A percentile compares a stretch with the other conserved stretches of the same genome.
These are phyloP conservation scores for Phrixothrix hirtus DNA, from an alignment of 2,888 invertebrate genomes.

Conservation along the genomic window DNA sequence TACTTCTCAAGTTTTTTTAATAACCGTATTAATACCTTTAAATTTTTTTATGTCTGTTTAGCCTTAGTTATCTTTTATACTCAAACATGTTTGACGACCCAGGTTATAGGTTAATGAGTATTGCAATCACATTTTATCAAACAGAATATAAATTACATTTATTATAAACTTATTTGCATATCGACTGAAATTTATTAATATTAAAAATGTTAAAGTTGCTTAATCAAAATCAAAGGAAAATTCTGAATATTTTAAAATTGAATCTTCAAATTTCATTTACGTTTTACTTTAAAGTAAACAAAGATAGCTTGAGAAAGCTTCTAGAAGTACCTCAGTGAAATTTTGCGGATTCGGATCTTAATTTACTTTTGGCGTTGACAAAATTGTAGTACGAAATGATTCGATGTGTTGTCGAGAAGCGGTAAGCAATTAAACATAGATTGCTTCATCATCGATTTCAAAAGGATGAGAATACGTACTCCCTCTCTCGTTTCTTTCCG, in stretches of 20 bases:
- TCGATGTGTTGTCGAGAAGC: constrained; percentile 23
- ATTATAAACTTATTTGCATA: constrained; percentile 6
- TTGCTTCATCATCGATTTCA: constrained; percentile 43
- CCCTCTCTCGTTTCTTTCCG: constrained; percentile 36
- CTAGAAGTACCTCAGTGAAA: constrained; percentile 6
- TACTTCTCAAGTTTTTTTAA: no score
- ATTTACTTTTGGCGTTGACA: constrained; percentile 23
- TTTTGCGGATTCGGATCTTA: constrained; percentile 19
- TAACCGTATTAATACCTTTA: neutral
- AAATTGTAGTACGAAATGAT: constrained; percentile 25
- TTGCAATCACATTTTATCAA: constrained; percentile 1
- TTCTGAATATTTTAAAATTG: neutral
- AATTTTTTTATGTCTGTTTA: no score
- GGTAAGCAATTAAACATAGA: constrained; percentile 34
- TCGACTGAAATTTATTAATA: neutral
- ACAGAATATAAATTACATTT: constrained; percentile 6
- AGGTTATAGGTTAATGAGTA: no score
- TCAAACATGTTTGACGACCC: no score
- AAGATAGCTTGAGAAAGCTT: no score
- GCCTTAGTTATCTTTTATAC: no score
- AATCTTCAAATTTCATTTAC: neutral
- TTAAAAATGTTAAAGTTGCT: neutral
- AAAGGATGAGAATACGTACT: constrained; percentile 30
- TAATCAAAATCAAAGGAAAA: constrained; percentile 1
- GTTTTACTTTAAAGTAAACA: constrained; percentile 1